Evolutionary conservation across 2,888 invertebrate genomes (phyloP).

Genomic region (Cetonia aurata): DNA sequence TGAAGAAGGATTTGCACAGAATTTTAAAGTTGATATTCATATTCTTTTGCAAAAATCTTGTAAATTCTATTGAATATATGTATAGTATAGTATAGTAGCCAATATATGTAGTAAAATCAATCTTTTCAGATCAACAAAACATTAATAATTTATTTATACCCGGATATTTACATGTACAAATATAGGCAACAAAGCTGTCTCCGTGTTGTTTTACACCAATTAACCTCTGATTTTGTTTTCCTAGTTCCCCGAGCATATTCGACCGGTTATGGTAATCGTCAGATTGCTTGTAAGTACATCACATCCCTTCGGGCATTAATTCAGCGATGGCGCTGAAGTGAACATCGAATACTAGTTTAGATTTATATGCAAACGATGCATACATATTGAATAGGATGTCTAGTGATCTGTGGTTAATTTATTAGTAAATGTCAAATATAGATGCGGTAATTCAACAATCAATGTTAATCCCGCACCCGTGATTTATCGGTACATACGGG

Average conservation of each 20-base stretch:
- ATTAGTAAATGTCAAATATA: conserved; percentile 33
- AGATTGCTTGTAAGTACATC: neutral
- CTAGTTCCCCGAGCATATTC: neutral
- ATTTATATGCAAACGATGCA: conserved; percentile 32
- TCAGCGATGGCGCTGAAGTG: conserved; percentile 4
- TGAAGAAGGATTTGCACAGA: too few relatives aligned
- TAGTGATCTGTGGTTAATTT: conserved; percentile 37
- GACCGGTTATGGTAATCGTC: conserved; percentile 3
- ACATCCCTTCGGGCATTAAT: conserved; percentile 18
- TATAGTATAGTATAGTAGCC: too few relatives aligned
- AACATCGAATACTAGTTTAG: conserved; percentile 19
- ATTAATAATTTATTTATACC: too few relatives aligned
- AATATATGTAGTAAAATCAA: too few relatives aligned
- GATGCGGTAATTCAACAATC: conserved; percentile 2
- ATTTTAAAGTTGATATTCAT: too few relatives aligned
- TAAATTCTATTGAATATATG: too few relatives aligned
- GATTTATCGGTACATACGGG: neutral
- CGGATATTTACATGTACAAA: too few relatives aligned
- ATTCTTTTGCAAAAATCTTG: too few relatives aligned
- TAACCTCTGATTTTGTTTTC: neutral
- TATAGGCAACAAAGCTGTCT: too few relatives aligned
- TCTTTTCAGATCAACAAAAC: too few relatives aligned
- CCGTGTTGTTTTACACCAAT: neutral
- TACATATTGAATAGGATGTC: conserved; percentile 32
- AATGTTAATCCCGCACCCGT: neutral